Conservation (phyloP, 2,113 vertebrate genomes). For the Macheiramphus alcinus region DNA sequence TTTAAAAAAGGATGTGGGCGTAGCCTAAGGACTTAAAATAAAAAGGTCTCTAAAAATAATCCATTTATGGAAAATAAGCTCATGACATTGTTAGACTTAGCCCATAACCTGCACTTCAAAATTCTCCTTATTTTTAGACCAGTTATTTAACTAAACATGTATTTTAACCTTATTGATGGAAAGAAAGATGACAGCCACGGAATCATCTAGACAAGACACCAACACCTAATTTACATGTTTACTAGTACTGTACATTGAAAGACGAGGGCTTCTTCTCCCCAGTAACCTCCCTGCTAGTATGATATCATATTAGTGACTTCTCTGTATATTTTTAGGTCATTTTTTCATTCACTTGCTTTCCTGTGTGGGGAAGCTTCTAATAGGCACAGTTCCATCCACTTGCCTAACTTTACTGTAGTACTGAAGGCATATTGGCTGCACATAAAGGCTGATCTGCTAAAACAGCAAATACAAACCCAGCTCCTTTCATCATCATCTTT, state of each 20-base stretch:
- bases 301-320: background rate
- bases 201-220: slow-evolving; percentile 39
- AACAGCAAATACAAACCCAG: background rate
- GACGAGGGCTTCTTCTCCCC: background rate
- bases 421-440: background rate
- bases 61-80: background rate
- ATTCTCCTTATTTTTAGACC: slow-evolving; percentile 54
- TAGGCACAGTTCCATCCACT: background rate
- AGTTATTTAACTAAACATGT: slow-evolving; percentile 43
- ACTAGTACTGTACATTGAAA: background rate
- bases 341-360: background rate
- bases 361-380: background rate
- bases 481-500: background rate
- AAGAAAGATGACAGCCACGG: slow-evolving; percentile 28
- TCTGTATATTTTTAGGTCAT: slow-evolving; percentile 22
- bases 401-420: background rate
- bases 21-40: background rate
- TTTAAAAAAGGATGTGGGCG: background rate
- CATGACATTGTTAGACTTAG: background rate
- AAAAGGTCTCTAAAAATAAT: slow-evolving; percentile 10
- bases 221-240: slow-evolving; percentile 53
- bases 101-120: slow-evolving; percentile 56
- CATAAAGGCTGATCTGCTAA: background rate
- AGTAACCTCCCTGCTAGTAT: slow-evolving; percentile 34
- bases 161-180: slow-evolving; percentile 58